These are phyloP conservation scores for Drosophila helvetica DNA, from an alignment of 2,888 invertebrate species.

Conservation along the genomic window DNA sequence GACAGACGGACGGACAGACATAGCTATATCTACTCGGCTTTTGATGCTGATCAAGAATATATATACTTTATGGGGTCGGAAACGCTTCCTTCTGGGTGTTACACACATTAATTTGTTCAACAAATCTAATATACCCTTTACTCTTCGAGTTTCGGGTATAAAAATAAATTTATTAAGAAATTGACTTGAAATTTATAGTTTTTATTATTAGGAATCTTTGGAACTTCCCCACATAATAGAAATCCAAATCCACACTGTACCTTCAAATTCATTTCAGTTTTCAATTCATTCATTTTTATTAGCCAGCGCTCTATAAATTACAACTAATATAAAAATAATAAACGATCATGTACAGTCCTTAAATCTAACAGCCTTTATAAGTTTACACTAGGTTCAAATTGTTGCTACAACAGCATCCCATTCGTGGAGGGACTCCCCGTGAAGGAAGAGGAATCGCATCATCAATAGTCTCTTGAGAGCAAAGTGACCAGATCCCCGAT, in stretches of 20 bases:
- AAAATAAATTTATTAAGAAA: no score
- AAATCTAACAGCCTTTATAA: conserved; percentile 72
- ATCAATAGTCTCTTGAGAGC: conserved; percentile 82
- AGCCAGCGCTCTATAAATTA: conserved; percentile 2
- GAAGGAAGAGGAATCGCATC: not conserved
- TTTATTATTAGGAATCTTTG: not conserved
- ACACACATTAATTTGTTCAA: no score
- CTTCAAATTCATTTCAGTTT: not conserved
- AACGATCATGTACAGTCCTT: conserved; percentile 7
- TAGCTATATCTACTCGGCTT: no score
- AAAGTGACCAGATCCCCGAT: conserved; percentile 88
- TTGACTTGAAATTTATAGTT: no score
- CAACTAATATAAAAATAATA: conserved; percentile 27
- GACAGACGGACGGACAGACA: no score
- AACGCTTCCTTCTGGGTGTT: no score
- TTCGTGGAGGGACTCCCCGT: not conserved
- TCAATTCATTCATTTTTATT: conserved; percentile 11
- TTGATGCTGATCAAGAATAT: no score
- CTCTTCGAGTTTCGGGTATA: no score
- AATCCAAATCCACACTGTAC: not conserved
- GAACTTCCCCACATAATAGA: not conserved
- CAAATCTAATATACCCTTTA: no score
- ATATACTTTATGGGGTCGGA: no score
- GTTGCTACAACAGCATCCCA: conserved; percentile 45
- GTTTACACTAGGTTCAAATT: conserved; percentile 65